Conservation (phyloP, 2,113 vertebrate species). For the Colossoma macropomum region DNA sequence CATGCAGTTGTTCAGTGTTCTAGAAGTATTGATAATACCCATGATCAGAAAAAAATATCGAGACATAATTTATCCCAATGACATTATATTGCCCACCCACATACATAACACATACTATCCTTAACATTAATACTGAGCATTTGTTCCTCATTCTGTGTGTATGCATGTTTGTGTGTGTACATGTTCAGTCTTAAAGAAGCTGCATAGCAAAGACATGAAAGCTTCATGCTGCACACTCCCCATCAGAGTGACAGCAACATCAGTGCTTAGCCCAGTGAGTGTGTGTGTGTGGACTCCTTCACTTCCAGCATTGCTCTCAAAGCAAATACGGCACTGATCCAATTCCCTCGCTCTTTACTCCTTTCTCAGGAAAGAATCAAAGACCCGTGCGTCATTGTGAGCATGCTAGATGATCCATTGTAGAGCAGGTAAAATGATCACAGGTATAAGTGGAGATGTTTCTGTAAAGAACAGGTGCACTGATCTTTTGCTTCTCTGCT, state of each 20-base stretch:
- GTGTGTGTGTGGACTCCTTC: neutral
- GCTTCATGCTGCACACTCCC: neutral
- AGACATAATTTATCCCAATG: no score
- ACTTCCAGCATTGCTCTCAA: neutral
- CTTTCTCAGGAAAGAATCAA: constrained; percentile 6
- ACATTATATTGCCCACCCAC: neutral
- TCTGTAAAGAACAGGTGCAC: constrained; percentile 38
- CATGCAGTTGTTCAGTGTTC: no score
- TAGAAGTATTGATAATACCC: no score
- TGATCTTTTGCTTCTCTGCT: constrained; percentile 47
- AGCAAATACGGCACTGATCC: constrained; percentile 19
- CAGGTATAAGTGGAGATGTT: constrained; percentile 40
- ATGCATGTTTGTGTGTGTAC: no score
- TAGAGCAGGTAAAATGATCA: constrained; percentile 39
- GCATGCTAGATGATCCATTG: constrained; percentile 22
- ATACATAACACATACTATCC: neutral
- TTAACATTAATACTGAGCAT: neutral
- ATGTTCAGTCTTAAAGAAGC: neutral
- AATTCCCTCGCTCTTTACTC: neutral
- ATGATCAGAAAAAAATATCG: no score
- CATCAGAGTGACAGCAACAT: constrained; percentile 5
- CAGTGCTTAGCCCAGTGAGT: neutral
- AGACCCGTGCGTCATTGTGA: neutral
- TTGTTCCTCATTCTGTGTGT: neutral
- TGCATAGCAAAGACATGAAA: constrained; percentile 16